Evolutionary conservation across 2,888 invertebrate genomes (phyloP).

Genomic region (Amiota communis): DNA sequence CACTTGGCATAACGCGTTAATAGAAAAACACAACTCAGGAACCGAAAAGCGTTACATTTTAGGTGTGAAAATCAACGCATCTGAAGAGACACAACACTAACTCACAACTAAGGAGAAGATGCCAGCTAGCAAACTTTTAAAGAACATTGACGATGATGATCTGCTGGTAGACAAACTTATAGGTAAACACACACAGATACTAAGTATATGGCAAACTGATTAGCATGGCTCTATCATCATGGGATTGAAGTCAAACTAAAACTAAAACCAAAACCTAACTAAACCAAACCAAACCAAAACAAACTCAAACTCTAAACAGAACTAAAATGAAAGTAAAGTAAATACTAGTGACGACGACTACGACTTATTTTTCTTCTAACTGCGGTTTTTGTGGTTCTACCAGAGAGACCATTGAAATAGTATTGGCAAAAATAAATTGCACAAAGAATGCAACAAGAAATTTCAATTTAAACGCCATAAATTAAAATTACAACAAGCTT

Average conservation of each 20-base stretch:
- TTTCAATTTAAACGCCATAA: constrained; percentile 65
- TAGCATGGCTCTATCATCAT: constrained; percentile 6
- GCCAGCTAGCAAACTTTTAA: constrained; percentile 1
- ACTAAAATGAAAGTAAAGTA: too few relatives aligned
- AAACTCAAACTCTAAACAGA: too few relatives aligned
- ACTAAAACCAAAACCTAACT: background rate
- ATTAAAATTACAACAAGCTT: constrained; percentile 52
- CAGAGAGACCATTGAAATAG: background rate
- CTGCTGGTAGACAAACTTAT: constrained; percentile 14
- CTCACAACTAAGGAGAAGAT: background rate
- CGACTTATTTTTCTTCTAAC: constrained; percentile 10
- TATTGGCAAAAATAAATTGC: constrained; percentile 29
- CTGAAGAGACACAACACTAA: constrained; percentile 20
- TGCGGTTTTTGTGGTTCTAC: constrained; percentile 9
- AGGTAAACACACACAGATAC: background rate
- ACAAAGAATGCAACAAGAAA: constrained; percentile 53
- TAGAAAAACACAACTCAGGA: constrained; percentile 53
- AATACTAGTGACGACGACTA: background rate
- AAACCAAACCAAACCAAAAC: too few relatives aligned
- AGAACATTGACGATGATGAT: background rate
- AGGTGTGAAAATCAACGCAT: constrained; percentile 55
- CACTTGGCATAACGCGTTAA: constrained; percentile 47
- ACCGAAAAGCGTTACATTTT: constrained; percentile 56
- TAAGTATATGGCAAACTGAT: constrained; percentile 16
- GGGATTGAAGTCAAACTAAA: background rate